Percentiles rank a stretch among this genome's conserved stretches.
These are phyloP conservation scores for Saturnia pavonia DNA, from an alignment of 2,888 invertebrate species.

Conservation along the genomic window DNA sequence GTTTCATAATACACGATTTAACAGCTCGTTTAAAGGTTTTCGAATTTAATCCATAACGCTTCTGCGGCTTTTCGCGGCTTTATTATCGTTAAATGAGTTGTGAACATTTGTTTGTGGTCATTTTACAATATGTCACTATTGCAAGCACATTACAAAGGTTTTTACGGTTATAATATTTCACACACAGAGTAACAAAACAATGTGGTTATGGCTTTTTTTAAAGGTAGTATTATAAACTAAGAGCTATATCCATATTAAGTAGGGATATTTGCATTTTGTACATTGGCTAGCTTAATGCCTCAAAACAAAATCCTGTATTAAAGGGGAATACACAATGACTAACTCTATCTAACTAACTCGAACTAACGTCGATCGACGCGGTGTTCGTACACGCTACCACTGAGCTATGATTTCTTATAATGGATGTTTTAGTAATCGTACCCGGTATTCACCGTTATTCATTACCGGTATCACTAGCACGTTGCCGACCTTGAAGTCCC, in stretches of 20 bases:
- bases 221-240: background rate
- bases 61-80: constrained; percentile 21
- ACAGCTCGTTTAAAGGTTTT: constrained; percentile 34
- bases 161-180: background rate
- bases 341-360: no score
- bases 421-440: no score
- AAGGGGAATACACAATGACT: no score
- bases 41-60: constrained; percentile 31
- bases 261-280: background rate
- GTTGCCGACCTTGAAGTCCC: no score
- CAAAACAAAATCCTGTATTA: no score
- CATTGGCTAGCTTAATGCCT: no score
- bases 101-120: constrained; percentile 21
- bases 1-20: constrained; percentile 31
- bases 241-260: background rate
- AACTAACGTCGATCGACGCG: no score
- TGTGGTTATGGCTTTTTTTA: background rate
- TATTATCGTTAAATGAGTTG: constrained; percentile 18
- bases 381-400: no score
- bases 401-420: no score
- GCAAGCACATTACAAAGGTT: background rate
- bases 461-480: no score
- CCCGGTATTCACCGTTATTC: no score
- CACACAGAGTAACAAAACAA: background rate
- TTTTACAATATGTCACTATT: constrained; percentile 9